Evolutionary conservation across 2,113 vertebrate species (phyloP), one percentile per base, ranked within the genome.

Genomic region (Odontesthes bonariensis): DNA sequence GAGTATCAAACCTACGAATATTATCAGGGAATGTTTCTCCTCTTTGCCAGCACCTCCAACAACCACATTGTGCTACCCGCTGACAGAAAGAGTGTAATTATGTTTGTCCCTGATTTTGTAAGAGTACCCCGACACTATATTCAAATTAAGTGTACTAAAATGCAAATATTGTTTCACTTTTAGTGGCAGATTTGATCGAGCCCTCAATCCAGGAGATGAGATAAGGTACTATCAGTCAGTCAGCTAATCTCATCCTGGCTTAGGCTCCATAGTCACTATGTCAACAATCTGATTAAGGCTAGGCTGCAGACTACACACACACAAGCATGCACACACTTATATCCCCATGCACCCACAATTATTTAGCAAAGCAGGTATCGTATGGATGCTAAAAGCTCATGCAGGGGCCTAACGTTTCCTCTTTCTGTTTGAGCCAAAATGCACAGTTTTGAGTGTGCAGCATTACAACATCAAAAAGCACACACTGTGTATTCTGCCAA

Each of bases 261-360:
- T 82, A 73, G 83, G 75, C 69, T 86, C 49, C 53, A 51, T 69
- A 32, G 69, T 74, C 83, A 67, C 73, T 57, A 77, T 81, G 85
- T 88, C 83, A 87, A 75, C 88, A 84, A 88, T 84, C 90, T 89
- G 87, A 90, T 91, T 89, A 91, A 84, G 82, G 82, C 76, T 17
- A 81, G 82, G 72, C 82, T 69, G 75, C 74, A 69, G 83, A 73
- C 69, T 17, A 4, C 60, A 69, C 64, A 61, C 70, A 16, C 58
- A 70, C 55, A 49, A 20, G 42, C 23, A 2, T 66, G 17, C 66
- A 38, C 35, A 31, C 63, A 0, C 38, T 31, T 40, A 64, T 68
- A 35, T 35, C 35, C 35, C 4, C 35, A 4, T 8, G 17, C 66
- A 38, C 38, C 35, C 63, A 0, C 17, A 3, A 46, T 31, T 40